Percentiles rank a stretch among this genome's conserved stretches.
phyloP scores from a whole-genome alignment of 2,113 vertebrate genomes.

The Vidua chalybeata region DNA sequence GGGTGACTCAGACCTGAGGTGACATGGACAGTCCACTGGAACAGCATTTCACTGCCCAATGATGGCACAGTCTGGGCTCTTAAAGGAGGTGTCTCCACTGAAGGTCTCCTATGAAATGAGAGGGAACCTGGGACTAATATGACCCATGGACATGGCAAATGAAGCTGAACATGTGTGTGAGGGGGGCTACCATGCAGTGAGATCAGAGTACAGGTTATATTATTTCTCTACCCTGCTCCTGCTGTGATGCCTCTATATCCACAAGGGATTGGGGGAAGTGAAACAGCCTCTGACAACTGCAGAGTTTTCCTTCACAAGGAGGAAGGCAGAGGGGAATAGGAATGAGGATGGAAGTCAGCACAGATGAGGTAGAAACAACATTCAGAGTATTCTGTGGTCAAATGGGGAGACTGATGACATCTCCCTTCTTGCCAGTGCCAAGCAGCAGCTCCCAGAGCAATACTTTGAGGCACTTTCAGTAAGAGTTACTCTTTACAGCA shows the following conservation, averaged over 20 bases:
- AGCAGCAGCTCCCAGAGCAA: not conserved
- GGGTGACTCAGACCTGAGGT: not conserved
- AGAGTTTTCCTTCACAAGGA: not conserved
- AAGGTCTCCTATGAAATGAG: not conserved
- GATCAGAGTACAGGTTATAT: not conserved
- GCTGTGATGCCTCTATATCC: not conserved
- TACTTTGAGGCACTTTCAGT: not conserved
- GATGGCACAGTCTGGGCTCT: not conserved
- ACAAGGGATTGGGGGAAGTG: not conserved
- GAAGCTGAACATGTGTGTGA: not conserved
- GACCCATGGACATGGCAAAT: not conserved
- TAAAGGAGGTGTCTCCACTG: not conserved
- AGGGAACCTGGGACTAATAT: not conserved
- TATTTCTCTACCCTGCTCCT: not conserved
- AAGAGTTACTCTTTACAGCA: not conserved
- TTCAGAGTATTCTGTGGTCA: not conserved
- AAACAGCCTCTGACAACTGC: not conserved
- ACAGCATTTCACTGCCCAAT: not conserved
- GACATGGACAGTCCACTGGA: not conserved
- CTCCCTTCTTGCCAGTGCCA: not conserved
- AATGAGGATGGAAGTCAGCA: not conserved
- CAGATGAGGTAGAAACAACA: not conserved
- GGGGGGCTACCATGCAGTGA: fast-evolving
- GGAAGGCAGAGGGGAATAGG: not conserved
- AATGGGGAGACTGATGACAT: not conserved